phyloP scores from a whole-genome alignment of 2,888 invertebrate genomes.

The Synanthedon formicaeformis region DNA sequence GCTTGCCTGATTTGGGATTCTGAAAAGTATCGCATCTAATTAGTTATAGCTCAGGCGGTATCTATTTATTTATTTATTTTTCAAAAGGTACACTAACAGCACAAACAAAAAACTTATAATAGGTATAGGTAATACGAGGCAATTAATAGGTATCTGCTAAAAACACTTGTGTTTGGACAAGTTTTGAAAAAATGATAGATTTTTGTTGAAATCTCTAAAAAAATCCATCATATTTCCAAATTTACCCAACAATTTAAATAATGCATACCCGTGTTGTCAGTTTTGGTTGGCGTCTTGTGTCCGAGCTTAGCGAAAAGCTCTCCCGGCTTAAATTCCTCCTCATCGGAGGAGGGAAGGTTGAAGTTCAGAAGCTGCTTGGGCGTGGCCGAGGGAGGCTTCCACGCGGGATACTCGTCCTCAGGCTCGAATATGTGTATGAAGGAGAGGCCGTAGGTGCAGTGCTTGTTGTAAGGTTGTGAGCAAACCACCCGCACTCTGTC shows the following conservation, averaged over 20 bases:
- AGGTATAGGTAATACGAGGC: too few relatives aligned
- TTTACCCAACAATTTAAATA: neutral
- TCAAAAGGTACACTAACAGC: too few relatives aligned
- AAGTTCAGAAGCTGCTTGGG: constrained; percentile 20
- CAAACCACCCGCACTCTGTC: constrained; percentile 86
- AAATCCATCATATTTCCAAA: too few relatives aligned
- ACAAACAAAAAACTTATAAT: too few relatives aligned
- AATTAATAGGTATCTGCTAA: too few relatives aligned
- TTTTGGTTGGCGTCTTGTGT: constrained; percentile 10
- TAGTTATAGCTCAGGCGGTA: too few relatives aligned
- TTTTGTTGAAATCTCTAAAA: too few relatives aligned
- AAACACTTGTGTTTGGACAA: too few relatives aligned
- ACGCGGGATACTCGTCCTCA: constrained; percentile 33
- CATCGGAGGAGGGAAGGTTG: constrained; percentile 68
- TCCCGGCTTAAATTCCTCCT: constrained; percentile 73
- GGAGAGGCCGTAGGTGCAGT: constrained; percentile 81
- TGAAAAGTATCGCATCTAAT: constrained; percentile 12
- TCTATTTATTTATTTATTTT: too few relatives aligned
- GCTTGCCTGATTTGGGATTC: constrained; percentile 55
- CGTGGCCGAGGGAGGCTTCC: constrained; percentile 1
- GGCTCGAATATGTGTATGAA: constrained; percentile 77
- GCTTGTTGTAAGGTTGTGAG: constrained; percentile 88
- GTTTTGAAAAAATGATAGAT: too few relatives aligned
- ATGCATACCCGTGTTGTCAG: neutral
- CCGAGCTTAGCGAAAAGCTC: constrained; percentile 69